Percentiles rank a stretch among this genome's conserved stretches.
These are phyloP conservation scores for Malaclemys terrapin DNA, from an alignment of 2,113 vertebrate genomes.

Conservation along the genomic window DNA sequence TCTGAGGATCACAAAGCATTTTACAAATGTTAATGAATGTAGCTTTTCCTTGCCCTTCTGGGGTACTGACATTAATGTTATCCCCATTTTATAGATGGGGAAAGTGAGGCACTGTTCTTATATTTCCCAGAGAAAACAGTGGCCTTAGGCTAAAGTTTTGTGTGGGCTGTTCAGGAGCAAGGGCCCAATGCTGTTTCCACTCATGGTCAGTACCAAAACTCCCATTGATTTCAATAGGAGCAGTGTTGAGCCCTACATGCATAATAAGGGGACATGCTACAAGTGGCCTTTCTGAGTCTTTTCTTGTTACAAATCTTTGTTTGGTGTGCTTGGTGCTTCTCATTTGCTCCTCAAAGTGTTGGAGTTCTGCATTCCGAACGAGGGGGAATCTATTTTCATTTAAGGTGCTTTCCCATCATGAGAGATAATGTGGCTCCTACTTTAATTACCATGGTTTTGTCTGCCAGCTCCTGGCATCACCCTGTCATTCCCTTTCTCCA, in stretches of 20 bases:
- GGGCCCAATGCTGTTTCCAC: not conserved
- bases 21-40: not conserved
- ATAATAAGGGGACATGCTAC: not conserved
- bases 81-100: not conserved
- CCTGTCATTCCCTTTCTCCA: not conserved
- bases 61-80: not conserved
- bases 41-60: not conserved
- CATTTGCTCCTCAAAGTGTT: not conserved
- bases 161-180: not conserved
- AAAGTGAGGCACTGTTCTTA: not conserved
- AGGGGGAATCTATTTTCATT: not conserved
- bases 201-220: not conserved
- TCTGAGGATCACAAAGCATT: not conserved
- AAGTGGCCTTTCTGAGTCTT: not conserved
- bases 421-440: not conserved
- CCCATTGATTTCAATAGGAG: constrained; percentile 20
- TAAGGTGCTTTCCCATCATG: not conserved
- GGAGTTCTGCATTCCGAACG: not conserved
- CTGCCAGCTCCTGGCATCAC: not conserved
- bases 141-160: constrained; percentile 25
- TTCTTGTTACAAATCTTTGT: not conserved
- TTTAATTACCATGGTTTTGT: not conserved
- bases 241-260: fast-evolving
- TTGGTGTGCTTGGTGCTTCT: not conserved
- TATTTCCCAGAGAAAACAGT: not conserved